These are phyloP conservation scores for Automeris io DNA, from an alignment of 2,888 invertebrate species.

Conservation along the genomic window DNA sequence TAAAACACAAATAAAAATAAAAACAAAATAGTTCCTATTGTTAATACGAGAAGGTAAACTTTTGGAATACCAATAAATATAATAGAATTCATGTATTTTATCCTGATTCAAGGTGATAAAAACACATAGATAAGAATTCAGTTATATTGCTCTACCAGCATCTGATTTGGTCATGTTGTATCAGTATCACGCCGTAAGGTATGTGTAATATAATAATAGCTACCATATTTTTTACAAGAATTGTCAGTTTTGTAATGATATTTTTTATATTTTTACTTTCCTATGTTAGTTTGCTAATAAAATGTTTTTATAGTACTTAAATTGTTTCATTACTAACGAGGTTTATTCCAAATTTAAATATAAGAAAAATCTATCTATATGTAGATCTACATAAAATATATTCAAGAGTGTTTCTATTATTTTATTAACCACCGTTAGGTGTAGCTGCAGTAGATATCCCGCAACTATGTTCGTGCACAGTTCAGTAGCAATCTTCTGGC, in stretches of 20 bases:
- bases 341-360: no score
- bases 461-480: no score
- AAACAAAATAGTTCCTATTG: no score
- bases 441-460: no score
- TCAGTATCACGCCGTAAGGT: conserved; percentile 42
- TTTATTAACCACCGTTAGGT: no score
- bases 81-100: conserved; percentile 3
- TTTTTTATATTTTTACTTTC: conserved; percentile 76
- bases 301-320: conserved; percentile 64
- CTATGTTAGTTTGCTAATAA: conserved; percentile 76
- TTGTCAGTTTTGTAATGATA: conserved; percentile 70
- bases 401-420: no score
- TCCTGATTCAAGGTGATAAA: not conserved
- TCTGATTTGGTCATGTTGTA: conserved; percentile 41
- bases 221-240: conserved; percentile 64
- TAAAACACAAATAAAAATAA: no score
- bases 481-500: no score
- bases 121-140: conserved; percentile 1
- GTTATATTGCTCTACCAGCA: conserved; percentile 23
- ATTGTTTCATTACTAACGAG: conserved; percentile 11
- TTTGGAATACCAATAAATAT: no score
- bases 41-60: no score
- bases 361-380: no score
- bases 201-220: conserved; percentile 51
- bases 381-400: no score